Conservation (phyloP, 2,113 vertebrate genomes). For the Nicator chloris region DNA sequence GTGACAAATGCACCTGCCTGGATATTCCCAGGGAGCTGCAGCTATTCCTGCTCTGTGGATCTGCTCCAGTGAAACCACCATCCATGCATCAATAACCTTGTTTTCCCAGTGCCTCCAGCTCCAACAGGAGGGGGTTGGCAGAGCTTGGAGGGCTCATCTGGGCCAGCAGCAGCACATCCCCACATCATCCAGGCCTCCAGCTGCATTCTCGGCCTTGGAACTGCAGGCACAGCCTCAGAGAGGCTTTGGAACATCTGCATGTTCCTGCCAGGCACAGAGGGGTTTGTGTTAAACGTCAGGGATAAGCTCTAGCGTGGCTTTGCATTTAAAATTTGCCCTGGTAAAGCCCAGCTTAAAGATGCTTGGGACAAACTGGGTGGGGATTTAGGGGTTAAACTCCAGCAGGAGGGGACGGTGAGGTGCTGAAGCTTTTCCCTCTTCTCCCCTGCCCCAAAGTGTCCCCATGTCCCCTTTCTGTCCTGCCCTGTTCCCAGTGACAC, state of each 20-base stretch:
- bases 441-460: neutral
- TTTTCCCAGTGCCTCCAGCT: neutral
- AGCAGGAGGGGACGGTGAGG: neutral
- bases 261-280: fast-evolving
- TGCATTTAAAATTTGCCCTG: too few species aligned
- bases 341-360: neutral
- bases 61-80: neutral
- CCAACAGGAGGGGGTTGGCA: neutral
- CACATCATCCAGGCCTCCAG: neutral
- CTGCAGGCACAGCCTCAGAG: fast-evolving
- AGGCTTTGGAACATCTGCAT: neutral
- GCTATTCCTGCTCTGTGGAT: neutral
- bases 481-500: neutral
- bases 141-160: neutral
- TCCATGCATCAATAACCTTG: neutral
- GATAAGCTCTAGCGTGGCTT: neutral
- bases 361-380: neutral
- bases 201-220: neutral
- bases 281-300: fast-evolving
- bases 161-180: neutral
- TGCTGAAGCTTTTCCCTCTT: neutral
- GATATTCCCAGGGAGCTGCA: neutral
- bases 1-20: neutral
- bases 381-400: neutral
- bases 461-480: neutral